Conservation (phyloP, 2,113 vertebrate genomes). For the Anas platyrhynchos region DNA sequence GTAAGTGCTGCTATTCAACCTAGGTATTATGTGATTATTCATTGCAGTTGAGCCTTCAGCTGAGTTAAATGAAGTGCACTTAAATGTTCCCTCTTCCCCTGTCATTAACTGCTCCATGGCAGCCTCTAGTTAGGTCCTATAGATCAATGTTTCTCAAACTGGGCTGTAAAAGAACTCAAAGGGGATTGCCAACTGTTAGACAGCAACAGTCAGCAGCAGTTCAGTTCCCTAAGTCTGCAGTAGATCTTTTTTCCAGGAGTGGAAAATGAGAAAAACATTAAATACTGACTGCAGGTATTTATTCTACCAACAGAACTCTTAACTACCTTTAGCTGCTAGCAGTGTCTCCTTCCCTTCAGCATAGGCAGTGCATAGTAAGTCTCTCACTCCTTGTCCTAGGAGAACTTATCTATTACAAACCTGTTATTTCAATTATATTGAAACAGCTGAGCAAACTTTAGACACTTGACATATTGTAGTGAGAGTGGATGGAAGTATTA, state of each 20-base stretch:
- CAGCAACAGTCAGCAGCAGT: constrained; percentile 19
- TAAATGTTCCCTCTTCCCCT: constrained; percentile 13
- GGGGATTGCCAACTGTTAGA: constrained; percentile 4
- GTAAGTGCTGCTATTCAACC: background rate
- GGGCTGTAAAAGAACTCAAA: constrained; percentile 29
- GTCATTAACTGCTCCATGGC: constrained; percentile 12
- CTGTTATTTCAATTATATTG: background rate
- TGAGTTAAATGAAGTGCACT: constrained; percentile 42
- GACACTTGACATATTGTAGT: background rate
- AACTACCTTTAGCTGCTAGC: background rate
- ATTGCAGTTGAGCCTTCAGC: background rate
- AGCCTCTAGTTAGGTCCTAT: constrained; percentile 1
- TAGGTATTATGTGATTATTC: constrained; percentile 30
- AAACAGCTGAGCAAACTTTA: background rate
- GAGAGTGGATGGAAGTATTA: background rate
- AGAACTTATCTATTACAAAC: background rate
- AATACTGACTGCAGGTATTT: background rate
- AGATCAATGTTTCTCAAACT: constrained; percentile 43
- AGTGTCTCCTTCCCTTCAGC: background rate
- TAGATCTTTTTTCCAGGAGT: background rate
- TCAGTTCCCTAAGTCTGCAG: background rate
- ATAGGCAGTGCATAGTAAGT: background rate
- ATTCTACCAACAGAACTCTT: background rate
- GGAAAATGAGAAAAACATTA: constrained; percentile 1
- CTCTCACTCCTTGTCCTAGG: background rate